Evolutionary conservation across 2,113 vertebrate species (phyloP).

Genomic region (Amazona vittata): DNA sequence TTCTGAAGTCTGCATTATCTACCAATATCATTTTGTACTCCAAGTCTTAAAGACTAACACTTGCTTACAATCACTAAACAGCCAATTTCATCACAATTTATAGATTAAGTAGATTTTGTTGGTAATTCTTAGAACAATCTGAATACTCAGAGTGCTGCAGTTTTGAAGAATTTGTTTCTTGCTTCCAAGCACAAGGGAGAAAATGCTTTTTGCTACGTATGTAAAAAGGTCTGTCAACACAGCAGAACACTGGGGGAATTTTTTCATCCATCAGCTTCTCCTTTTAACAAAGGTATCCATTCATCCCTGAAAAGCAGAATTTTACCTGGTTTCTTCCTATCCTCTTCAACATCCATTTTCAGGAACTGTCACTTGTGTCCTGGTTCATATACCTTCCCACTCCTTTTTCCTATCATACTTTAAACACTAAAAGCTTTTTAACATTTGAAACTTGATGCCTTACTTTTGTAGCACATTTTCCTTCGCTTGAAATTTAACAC

Average conservation of each 20-base stretch:
- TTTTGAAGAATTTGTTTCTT: neutral
- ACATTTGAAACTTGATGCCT: slow-evolving; percentile 41
- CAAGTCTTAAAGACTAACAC: neutral
- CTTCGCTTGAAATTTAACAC: slow-evolving; percentile 98
- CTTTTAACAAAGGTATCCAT: neutral
- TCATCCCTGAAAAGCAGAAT: neutral
- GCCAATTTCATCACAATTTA: neutral
- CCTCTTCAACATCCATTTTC: neutral
- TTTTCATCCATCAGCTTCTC: neutral
- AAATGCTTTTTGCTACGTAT: neutral
- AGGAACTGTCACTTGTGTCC: neutral
- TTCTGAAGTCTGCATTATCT: neutral
- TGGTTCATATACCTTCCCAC: neutral
- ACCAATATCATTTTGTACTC: neutral
- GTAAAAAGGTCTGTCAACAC: neutral
- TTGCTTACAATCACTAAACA: neutral
- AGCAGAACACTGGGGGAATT: neutral
- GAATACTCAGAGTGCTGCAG: neutral
- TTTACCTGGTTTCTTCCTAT: neutral
- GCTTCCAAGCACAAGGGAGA: neutral
- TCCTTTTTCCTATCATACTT: neutral
- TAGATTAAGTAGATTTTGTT: neutral
- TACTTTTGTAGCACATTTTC: slow-evolving; percentile 99
- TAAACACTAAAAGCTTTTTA: neutral
- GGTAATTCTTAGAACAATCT: neutral